phyloP scores from a whole-genome alignment of 2,113 vertebrate species.

The Catharus bicknelli region DNA sequence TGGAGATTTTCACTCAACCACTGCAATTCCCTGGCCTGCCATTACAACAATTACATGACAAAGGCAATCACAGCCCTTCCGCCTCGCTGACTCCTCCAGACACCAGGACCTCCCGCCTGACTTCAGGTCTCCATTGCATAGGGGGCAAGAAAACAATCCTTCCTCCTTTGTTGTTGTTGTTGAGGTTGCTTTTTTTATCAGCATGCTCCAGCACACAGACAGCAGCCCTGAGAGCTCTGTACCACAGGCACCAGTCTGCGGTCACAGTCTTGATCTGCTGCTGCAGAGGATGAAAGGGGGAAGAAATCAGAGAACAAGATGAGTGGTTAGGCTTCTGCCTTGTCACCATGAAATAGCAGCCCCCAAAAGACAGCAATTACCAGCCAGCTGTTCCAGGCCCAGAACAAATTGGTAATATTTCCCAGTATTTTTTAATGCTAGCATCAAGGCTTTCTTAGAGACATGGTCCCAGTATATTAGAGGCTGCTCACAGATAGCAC shows the following conservation, averaged over 20 bases:
- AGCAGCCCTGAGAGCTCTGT: not conserved
- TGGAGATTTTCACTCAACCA: slow-evolving; percentile 21
- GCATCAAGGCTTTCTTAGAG: not conserved
- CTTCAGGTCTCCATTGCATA: not conserved
- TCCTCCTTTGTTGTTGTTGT: not conserved
- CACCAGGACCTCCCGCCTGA: slow-evolving; percentile 3
- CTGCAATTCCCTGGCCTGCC: slow-evolving; percentile 38
- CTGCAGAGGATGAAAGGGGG: slow-evolving; percentile 1
- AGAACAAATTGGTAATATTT: not conserved
- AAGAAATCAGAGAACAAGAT: slow-evolving; percentile 21
- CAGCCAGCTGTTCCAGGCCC: not conserved
- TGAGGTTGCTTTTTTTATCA: slow-evolving; percentile 37
- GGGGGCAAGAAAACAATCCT: slow-evolving; percentile 34
- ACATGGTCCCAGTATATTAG: not conserved
- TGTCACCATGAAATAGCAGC: not conserved
- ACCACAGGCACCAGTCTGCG: slow-evolving; percentile 37
- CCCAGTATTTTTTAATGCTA: not conserved
- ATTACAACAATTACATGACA: slow-evolving; percentile 47
- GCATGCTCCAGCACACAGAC: slow-evolving; percentile 5
- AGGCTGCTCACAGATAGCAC: not conserved
- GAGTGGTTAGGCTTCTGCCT: slow-evolving; percentile 24
- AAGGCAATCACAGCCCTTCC: slow-evolving; percentile 5
- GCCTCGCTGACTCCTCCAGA: not conserved
- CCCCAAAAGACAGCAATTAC: not conserved
- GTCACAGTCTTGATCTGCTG: slow-evolving; percentile 8